A percentile compares a stretch with the other conserved stretches of the same genome.
phyloP scores from a whole-genome alignment of 1,140 invertebrate genomes.

The Neodiprion pinetum region DNA sequence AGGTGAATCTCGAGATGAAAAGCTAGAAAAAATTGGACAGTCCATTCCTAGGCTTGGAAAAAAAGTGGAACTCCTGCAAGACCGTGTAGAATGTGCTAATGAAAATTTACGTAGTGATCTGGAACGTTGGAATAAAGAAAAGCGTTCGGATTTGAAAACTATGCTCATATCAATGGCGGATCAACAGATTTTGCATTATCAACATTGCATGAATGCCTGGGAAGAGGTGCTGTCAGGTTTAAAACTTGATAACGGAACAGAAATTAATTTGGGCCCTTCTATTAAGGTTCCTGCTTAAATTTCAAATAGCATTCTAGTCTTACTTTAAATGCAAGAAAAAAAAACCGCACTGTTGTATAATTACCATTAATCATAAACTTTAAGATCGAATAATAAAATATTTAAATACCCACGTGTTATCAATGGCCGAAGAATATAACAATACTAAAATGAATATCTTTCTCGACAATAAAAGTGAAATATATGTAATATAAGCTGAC shows the following conservation, averaged over 20 bases:
- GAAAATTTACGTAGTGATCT: conserved; percentile 76
- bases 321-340: background rate
- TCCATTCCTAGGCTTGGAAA: conserved; percentile 65
- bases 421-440: background rate
- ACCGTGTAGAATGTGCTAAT: conserved; percentile 75
- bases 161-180: conserved; percentile 72
- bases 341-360: background rate
- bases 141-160: conserved; percentile 72
- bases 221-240: conserved; percentile 63
- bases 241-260: conserved; percentile 48
- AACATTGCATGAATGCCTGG: conserved; percentile 70
- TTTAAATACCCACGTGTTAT: background rate
- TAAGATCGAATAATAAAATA: background rate
- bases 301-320: background rate
- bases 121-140: conserved; percentile 75
- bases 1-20: conserved; percentile 64
- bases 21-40: conserved; percentile 64
- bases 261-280: conserved; percentile 38
- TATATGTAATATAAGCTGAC: background rate
- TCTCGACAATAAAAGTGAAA: background rate
- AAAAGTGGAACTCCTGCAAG: conserved; percentile 67
- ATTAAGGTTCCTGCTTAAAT: conserved; percentile 35
- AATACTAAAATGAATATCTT: background rate
- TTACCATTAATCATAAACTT: background rate
- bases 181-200: conserved; percentile 74